phyloP scores from a whole-genome alignment of 2,888 invertebrate genomes.

The Enchytraeus crypticus region DNA sequence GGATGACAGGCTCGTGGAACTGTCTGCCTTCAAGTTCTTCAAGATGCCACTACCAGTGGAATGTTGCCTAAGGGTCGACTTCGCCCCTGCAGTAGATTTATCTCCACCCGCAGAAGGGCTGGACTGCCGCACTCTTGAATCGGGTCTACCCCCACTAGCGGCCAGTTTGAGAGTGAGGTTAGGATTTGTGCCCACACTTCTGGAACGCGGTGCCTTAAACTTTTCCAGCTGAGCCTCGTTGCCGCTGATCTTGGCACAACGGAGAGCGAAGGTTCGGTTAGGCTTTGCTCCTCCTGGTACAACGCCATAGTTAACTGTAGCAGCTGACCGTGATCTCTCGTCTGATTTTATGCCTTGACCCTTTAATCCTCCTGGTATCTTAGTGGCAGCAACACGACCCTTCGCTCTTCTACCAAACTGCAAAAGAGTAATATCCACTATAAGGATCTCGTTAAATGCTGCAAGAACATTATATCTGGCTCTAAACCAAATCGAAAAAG shows the following conservation, averaged over 20 bases:
- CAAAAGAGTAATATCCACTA: too few species aligned
- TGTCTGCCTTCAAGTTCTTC: conserved; percentile 1
- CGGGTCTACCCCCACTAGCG: background rate
- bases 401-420: too few species aligned
- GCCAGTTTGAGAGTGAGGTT: background rate
- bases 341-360: too few species aligned
- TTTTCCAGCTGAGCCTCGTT: background rate
- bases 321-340: too few species aligned
- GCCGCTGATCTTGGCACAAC: conserved; percentile 5
- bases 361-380: too few species aligned
- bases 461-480: too few species aligned
- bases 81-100: background rate
- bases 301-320: too few species aligned
- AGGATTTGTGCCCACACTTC: background rate
- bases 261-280: conserved; percentile 14
- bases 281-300: background rate
- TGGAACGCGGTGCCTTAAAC: background rate
- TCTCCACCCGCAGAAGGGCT: conserved; percentile 1
- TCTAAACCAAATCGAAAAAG: too few species aligned
- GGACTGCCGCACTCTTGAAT: background rate
- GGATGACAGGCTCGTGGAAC: conserved; percentile 5
- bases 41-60: background rate
- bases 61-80: background rate
- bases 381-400: too few species aligned
- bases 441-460: too few species aligned